Evolutionary conservation across 2,888 invertebrate species (phyloP).

Genomic region (Noctua comes): DNA sequence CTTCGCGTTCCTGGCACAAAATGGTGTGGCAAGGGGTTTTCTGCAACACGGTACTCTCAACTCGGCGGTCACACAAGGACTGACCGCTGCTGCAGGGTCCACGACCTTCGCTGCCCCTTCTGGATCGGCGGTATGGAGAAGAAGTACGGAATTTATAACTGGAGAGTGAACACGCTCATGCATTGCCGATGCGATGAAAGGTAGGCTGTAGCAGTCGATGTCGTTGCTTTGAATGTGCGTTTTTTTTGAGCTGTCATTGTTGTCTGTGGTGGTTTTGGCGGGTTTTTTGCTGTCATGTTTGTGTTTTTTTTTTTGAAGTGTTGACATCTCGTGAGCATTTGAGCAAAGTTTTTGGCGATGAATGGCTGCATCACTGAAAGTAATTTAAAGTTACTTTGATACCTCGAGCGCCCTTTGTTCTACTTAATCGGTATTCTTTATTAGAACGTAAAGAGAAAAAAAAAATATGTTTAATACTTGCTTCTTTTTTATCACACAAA

Average conservation of each 20-base stretch:
- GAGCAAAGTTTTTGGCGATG: not conserved
- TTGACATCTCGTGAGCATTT: not conserved
- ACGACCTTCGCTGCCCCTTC: conserved; percentile 96
- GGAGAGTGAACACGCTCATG: conserved; percentile 96
- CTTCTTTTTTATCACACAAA: not conserved
- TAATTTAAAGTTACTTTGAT: too few relatives aligned
- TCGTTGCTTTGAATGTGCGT: conserved; percentile 61
- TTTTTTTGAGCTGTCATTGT: conserved; percentile 34
- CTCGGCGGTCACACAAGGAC: conserved; percentile 95
- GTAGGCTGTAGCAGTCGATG: conserved; percentile 87
- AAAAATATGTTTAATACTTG: not conserved
- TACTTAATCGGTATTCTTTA: not conserved
- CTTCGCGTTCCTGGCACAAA: conserved; percentile 97
- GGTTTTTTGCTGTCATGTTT: conserved; percentile 15
- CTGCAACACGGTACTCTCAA: conserved; percentile 94
- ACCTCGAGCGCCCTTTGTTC: not conserved
- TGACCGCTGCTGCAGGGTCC: conserved; percentile 96
- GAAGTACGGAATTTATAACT: conserved; percentile 96
- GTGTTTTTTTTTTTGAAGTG: conserved; percentile 18
- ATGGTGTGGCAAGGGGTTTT: conserved; percentile 98
- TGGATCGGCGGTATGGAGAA: conserved; percentile 95
- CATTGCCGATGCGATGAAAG: conserved; percentile 98
- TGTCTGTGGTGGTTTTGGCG: conserved; percentile 11
- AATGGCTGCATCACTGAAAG: too few relatives aligned
- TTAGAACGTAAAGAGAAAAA: too few relatives aligned